A percentile compares a stretch with the other conserved stretches of the same genome.
Conservation (phyloP, 2,888 invertebrate genomes). For the Hirtodrosophila cameraria region DNA sequence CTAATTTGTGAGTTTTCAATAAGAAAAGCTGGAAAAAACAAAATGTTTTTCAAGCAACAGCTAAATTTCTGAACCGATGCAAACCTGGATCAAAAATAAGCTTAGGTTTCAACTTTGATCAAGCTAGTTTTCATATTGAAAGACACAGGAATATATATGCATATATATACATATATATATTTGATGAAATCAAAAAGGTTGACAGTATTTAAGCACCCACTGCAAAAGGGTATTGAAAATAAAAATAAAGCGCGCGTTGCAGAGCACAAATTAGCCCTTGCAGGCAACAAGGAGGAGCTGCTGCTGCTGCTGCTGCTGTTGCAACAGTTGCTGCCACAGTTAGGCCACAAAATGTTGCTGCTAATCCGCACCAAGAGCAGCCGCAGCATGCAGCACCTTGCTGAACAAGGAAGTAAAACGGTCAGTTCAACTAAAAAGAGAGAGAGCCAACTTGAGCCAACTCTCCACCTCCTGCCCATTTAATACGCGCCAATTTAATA, state of each 20-base stretch:
- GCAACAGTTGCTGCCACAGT: constrained; percentile 34
- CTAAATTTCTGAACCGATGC: no score
- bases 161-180: no score
- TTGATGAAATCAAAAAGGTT: no score
- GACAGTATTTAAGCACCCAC: no score
- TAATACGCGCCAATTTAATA: constrained; percentile 82
- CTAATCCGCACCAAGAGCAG: constrained; percentile 60
- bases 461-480: constrained; percentile 66
- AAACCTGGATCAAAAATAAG: no score
- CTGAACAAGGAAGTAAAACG: constrained; percentile 77
- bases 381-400: constrained; percentile 67
- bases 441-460: neutral
- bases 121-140: no score
- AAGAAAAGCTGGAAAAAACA: no score
- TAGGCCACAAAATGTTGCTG: constrained; percentile 29
- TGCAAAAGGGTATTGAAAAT: constrained; percentile 10
- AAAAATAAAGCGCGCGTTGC: constrained; percentile 42
- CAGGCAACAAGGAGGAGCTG: constrained; percentile 62
- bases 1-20: no score
- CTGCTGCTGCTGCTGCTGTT: constrained; percentile 30
- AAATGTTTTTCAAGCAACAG: no score
- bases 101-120: no score
- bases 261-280: constrained; percentile 80
- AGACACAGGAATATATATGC: no score
- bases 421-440: constrained; percentile 26